Evolutionary conservation across 2,797 vertebrate species (phyloP).

Genomic region (Leptodactylus fallax): DNA sequence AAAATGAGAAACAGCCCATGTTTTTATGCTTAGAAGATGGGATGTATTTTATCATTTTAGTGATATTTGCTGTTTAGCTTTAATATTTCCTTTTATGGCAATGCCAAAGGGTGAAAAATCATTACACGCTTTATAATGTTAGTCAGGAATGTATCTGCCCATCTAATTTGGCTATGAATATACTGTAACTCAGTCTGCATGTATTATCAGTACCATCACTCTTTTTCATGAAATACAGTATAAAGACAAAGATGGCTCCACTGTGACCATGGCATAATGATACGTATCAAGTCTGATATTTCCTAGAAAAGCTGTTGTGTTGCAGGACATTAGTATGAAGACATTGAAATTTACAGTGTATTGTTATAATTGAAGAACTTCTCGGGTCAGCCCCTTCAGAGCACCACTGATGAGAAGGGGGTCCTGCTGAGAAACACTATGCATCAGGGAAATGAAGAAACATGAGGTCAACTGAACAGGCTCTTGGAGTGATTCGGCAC

Average conservation of each 20-base stretch:
- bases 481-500: too few species aligned
- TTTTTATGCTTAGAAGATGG: constrained; percentile 23
- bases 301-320: neutral
- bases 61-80: neutral
- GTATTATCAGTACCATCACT: neutral
- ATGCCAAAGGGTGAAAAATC: neutral
- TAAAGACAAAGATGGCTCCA: neutral
- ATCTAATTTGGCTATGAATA: neutral
- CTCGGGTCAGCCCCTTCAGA: neutral
- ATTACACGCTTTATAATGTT: neutral
- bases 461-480: too few species aligned
- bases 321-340: neutral
- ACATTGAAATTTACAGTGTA: neutral
- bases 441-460: too few species aligned
- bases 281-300: neutral
- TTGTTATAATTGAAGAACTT: neutral
- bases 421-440: too few species aligned
- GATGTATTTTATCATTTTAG: constrained; percentile 28
- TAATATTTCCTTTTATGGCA: neutral
- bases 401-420: too few species aligned
- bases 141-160: neutral
- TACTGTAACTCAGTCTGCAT: neutral
- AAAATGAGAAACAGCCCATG: constrained; percentile 58
- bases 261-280: neutral
- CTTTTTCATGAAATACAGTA: neutral